Base-by-base conservation (phyloP, 1,140 invertebrate genomes). In the Xylocopa sonorina region DNA sequence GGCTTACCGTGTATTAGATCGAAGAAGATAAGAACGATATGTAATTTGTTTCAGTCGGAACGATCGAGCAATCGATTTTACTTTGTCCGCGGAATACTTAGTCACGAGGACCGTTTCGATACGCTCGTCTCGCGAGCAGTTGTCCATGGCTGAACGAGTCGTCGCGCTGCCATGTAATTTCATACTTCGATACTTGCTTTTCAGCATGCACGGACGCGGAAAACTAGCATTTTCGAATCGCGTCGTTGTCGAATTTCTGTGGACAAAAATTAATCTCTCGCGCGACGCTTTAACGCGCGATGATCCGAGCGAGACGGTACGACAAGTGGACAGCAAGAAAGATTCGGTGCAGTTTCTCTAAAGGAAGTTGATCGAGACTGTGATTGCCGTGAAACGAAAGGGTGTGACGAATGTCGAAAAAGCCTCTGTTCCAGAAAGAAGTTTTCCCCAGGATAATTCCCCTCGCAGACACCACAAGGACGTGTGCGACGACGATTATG, bases 391-490 rank as follows among this genome's bases (percentile, higher is more conserved):
- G 77, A 62, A 16, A 74, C 76, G 73, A 85, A 82, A 83, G 46
- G 29, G n/a, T 51, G 62, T 51, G 53, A 63, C 48, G 38, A 73
- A 63, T 67, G 43, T 67, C 62, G 78, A 82, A 84, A 84, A 90
- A 88, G 87, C 87, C 88, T 89, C 87, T 88, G 84, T 76, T 81
- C 64, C 60, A 71, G 38, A 76, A 77, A 84, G 85, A 88, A 88
- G n/a, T 88, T 87, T 90, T 81, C 87, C 86, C 72, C 78, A 38
- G 87, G 83, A 89, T 85, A 89, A 88, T 89, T 88, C 86, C 88
- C 86, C 83, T 84, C 81, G 81, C 81, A 82, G 75, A 82, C 80
- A 81, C 83, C 85, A 90, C 83, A 85, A 81, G 78, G 82, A 84
- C 80, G 81, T 86, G 86, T 88, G 87, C 84, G n/a, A 88, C 85